Evolutionary conservation across 2,797 vertebrate species (phyloP), one percentile per base, ranked within the genome.

Genomic region (Salarias fasciatus): DNA sequence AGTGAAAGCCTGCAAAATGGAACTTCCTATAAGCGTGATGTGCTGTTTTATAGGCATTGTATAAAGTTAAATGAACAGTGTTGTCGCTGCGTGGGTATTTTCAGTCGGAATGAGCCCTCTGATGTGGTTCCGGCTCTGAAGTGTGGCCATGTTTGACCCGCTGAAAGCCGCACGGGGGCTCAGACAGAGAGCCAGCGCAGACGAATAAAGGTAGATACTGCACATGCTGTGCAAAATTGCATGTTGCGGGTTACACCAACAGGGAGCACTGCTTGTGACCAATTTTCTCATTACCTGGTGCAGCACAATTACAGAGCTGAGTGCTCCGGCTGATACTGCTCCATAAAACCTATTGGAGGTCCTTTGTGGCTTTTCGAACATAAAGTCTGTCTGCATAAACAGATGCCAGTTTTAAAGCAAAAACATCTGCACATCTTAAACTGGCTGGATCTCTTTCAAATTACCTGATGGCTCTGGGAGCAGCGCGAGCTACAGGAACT

Each of bases 351-450:
- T 76, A 89, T 87, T 79, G 86, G 86, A 85, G 89, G 90, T 88
- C 91, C 88, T 91, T 84, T 90, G 90, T 91, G 87, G 85, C 87
- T 91, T 90, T 91, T 72, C 54, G 47, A 83, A 88, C 91, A 91
- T 91, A 86, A 91, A 91, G 82, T 69, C 85, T 61, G 82, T 88
- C 88, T 90, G 86, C 79, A 89, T 91, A 93, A 93, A 93, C 93
- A 93, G 93, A 92, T 93, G 93, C 92, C 88, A 84, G 87, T 69
- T 87, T 89, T 89, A 91, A 91, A 92, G 79, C 56, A 43, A 92
- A 92, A 92, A 92, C 92, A 93, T 93, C 93, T 93, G 92, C 86
- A 91, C 83, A 89, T 89, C 91, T 92, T 93, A 91, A 91, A 93
- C 80, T 79, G 18, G 53, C 85, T 91, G 92, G 90, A 92, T 85